Percentiles rank a stretch among this genome's conserved stretches.
Evolutionary conservation across 1,140 invertebrate genomes (phyloP).

Genomic region (Bemisia tabaci): DNA sequence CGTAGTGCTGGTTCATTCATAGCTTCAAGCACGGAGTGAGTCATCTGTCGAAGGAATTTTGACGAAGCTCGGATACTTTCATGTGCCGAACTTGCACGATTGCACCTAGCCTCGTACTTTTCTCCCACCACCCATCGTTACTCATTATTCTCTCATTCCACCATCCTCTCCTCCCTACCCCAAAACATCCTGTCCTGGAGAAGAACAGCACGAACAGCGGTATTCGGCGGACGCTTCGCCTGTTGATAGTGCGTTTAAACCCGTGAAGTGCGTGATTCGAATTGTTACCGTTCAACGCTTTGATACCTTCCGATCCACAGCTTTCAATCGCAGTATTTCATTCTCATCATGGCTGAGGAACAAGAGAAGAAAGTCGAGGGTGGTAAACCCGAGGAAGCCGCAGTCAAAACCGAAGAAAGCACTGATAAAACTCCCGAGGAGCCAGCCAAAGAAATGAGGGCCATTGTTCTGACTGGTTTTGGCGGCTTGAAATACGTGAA

Average conservation of each 20-base stretch:
- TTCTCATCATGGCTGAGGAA: constrained; percentile 32
- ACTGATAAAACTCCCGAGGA: constrained; percentile 41
- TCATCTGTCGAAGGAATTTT: too few species aligned
- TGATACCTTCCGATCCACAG: neutral
- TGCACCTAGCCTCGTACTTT: too few species aligned
- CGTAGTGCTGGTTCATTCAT: too few species aligned
- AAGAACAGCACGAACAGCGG: neutral
- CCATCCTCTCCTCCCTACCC: neutral
- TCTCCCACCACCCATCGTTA: too few species aligned
- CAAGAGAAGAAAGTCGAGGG: constrained; percentile 30
- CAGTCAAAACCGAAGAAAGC: constrained; percentile 32
- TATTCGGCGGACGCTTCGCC: neutral
- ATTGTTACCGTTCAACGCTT: neutral
- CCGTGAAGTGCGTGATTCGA: too few species aligned
- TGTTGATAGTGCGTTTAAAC: neutral
- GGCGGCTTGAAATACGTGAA: constrained; percentile 73
- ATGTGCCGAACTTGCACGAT: too few species aligned
- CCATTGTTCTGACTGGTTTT: constrained; percentile 66
- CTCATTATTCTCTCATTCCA: too few species aligned
- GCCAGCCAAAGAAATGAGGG: constrained; percentile 63
- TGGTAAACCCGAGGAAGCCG: constrained; percentile 29
- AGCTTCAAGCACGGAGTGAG: too few species aligned
- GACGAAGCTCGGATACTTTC: too few species aligned
- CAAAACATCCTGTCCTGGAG: neutral
- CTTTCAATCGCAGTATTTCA: neutral